Conservation (phyloP, 2,888 invertebrate genomes). For the Amphipoea lucens region DNA sequence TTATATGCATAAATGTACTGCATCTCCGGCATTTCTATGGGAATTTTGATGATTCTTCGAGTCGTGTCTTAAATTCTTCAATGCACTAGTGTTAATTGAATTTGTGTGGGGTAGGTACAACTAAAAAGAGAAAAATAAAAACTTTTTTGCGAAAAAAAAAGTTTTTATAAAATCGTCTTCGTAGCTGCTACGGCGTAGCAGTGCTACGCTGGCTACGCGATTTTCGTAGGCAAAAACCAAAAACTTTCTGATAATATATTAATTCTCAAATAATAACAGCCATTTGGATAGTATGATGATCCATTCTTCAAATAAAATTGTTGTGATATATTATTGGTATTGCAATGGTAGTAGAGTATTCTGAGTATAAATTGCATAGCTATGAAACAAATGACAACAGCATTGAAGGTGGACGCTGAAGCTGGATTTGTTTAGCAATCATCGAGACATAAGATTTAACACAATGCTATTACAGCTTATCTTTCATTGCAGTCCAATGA, state of each 20-base stretch:
- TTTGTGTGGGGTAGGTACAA: too few relatives aligned
- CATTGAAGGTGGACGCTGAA: neutral
- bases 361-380: too few relatives aligned
- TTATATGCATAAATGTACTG: too few relatives aligned
- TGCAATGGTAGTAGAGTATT: too few relatives aligned
- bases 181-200: constrained; percentile 32
- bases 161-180: neutral
- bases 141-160: too few relatives aligned
- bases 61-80: too few relatives aligned
- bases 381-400: neutral
- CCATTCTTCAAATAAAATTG: neutral
- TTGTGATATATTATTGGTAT: neutral
- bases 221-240: neutral
- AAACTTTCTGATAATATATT: neutral
- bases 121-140: too few relatives aligned
- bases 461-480: neutral
- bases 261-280: neutral
- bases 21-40: too few relatives aligned
- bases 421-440: neutral
- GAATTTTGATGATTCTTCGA: too few relatives aligned
- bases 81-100: too few relatives aligned
- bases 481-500: neutral
- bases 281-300: neutral
- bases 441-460: neutral
- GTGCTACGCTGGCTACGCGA: neutral